phyloP scores from a whole-genome alignment of 1,140 invertebrate species.

The silkworm (Bombyx mori) region DNA sequence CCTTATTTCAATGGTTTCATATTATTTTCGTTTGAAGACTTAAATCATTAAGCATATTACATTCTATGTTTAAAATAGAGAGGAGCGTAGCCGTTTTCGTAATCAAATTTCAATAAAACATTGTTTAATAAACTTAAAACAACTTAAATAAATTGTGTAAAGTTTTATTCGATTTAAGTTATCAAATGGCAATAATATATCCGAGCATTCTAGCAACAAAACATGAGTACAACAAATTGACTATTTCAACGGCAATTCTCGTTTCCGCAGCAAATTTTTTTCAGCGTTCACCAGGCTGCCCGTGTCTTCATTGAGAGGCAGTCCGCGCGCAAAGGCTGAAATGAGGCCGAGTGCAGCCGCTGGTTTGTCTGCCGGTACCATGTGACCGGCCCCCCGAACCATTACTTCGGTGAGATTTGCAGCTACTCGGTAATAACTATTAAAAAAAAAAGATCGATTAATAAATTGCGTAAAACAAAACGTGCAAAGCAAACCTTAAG shows the following conservation, averaged over 20 bases:
- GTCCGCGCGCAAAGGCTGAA: slow-evolving; percentile 49
- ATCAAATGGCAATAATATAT: slow-evolving; percentile 4
- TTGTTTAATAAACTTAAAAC: not conserved
- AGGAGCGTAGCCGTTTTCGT: no score
- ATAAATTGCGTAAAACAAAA: no score
- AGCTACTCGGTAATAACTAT: slow-evolving; percentile 75
- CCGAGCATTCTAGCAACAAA: not conserved
- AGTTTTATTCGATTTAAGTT: not conserved
- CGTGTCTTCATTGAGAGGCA: slow-evolving; percentile 41
- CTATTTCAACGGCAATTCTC: slow-evolving; percentile 22
- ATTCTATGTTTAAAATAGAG: no score
- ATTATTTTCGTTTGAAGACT: no score
- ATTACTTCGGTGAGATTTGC: slow-evolving; percentile 76
- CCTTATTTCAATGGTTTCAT: no score
- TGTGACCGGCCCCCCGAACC: slow-evolving; percentile 77
- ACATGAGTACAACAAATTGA: slow-evolving; percentile 4
- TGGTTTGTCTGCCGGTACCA: slow-evolving; percentile 78
- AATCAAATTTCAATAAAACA: no score
- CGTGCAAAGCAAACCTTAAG: no score
- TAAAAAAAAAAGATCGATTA: not conserved
- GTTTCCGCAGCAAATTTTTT: slow-evolving; percentile 36
- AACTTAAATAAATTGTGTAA: not conserved
- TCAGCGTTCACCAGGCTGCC: slow-evolving; percentile 34
- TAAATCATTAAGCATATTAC: no score
- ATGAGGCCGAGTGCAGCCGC: slow-evolving; percentile 52